Evolutionary conservation across 1,140 invertebrate species (phyloP).

Genomic region (Macrobrachium rosenbergii): DNA sequence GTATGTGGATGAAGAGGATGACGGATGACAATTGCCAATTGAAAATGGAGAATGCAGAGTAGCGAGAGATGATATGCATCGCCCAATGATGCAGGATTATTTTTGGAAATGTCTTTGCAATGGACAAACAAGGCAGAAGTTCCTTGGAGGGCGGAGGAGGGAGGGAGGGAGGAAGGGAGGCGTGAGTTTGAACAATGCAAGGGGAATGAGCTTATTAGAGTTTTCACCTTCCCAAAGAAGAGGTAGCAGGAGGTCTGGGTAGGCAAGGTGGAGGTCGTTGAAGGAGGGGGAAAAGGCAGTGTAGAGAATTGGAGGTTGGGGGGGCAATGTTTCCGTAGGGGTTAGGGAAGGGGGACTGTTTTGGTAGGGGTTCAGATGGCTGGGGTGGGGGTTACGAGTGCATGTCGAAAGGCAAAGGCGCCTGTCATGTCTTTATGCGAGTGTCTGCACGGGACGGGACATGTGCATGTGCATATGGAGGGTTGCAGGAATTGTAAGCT

Average conservation of each 20-base stretch:
- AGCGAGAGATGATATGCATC: conserved; percentile 38
- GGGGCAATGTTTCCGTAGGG: too few relatives aligned
- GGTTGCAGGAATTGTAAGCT: too few relatives aligned
- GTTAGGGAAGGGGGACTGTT: too few relatives aligned
- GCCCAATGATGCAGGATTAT: conserved; percentile 25
- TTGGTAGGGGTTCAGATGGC: too few relatives aligned
- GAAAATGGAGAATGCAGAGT: neutral
- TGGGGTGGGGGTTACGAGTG: too few relatives aligned
- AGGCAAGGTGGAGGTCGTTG: neutral
- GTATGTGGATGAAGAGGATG: neutral
- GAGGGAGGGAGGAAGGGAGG: neutral
- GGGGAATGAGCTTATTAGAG: neutral
- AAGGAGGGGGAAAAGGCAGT: neutral
- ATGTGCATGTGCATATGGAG: too few relatives aligned
- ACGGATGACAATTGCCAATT: neutral
- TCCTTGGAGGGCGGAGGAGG: neutral
- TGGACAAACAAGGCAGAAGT: neutral
- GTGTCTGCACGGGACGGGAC: too few relatives aligned
- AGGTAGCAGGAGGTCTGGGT: neutral
- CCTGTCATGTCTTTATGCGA: too few relatives aligned
- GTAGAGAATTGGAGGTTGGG: neutral
- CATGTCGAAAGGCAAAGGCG: too few relatives aligned
- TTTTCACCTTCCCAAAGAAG: neutral
- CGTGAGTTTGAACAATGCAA: too few relatives aligned
- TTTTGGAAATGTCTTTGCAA: conserved; percentile 29